Base-by-base conservation (phyloP, 2,113 vertebrate genomes). In the Limnothrissa miodon region DNA sequence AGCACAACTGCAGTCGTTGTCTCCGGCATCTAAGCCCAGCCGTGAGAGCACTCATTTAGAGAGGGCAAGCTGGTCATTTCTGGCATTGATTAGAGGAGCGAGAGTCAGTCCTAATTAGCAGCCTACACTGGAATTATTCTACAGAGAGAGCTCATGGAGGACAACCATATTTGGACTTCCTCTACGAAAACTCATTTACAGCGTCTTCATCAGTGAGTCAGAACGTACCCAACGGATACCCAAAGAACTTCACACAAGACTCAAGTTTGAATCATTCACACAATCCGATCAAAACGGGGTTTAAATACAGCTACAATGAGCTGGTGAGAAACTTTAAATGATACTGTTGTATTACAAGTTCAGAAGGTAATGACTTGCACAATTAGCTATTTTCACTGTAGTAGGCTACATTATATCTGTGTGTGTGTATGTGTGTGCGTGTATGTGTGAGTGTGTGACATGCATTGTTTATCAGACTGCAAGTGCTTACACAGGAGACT, bases 101-200 rank as follows among this genome's bases (percentile, higher is more conserved):
- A 74, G 66, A n/a, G 66, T 74, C n/a, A n/a, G 66, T 39, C 33
- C 13, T 74, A 39, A 74, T 74, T 74, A 74, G 29, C 66, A 36
- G 66, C 66, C 66, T 33, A 74, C 29, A 74, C 66, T 74, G 66
- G 66, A 74, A 74, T 39, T 10, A 74, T 74, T 74, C 10, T 36
- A n/a, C n/a, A 36, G 29, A 74, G 66, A 74, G 33, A 74, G 33
- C 13, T 36, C 5, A 36, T 13, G 33, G 13, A 36, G 33, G 25
- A 74, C 29, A 13, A 29, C 66, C 66, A 74, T 74, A 74, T 74
- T 74, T 74, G 33, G 25, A 36, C 66, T 74, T 74, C 66, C 66
- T 74, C 5, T 33, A 17, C 13, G 15, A 74, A 29, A 29, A 36
- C 29, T 74, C 13, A 74, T 36, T 11, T 11, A 39, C 13, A 17